These are phyloP conservation scores for Saturnia japonica DNA, from an alignment of 2,888 invertebrate genomes.

Conservation along the genomic window DNA sequence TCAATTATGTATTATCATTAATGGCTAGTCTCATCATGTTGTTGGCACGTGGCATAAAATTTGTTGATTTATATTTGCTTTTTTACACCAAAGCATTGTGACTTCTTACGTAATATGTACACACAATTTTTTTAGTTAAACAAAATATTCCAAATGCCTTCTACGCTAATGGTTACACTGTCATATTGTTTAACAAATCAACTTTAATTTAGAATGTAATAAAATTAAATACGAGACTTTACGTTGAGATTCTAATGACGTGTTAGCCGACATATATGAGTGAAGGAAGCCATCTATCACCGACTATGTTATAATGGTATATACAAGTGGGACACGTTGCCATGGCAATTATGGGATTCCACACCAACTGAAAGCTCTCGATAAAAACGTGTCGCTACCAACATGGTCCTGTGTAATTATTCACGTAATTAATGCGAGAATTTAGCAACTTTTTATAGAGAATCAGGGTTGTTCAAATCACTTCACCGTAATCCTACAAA, in stretches of 20 bases:
- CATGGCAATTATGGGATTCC: slow-evolving; percentile 42
- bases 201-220: not conserved
- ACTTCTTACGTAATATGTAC: no score
- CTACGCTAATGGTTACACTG: not conserved
- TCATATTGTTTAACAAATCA: not conserved
- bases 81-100: no score
- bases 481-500: not conserved
- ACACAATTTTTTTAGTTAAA: not conserved
- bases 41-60: no score
- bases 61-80: no score
- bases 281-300: slow-evolving; percentile 26
- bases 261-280: slow-evolving; percentile 19
- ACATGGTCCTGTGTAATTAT: slow-evolving; percentile 53
- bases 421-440: slow-evolving; percentile 54
- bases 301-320: slow-evolving; percentile 33
- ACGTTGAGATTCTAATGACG: slow-evolving; percentile 3
- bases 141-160: not conserved
- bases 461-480: slow-evolving; percentile 19
- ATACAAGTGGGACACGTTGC: slow-evolving; percentile 30
- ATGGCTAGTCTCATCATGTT: no score
- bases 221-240: slow-evolving; percentile 1
- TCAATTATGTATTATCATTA: no score
- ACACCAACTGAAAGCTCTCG: slow-evolving; percentile 31
- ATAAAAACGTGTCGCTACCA: slow-evolving; percentile 53
- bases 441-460: slow-evolving; percentile 45